These are phyloP conservation scores for Hyles vespertilio DNA, from an alignment of 1,140 invertebrate genomes.

Conservation along the genomic window DNA sequence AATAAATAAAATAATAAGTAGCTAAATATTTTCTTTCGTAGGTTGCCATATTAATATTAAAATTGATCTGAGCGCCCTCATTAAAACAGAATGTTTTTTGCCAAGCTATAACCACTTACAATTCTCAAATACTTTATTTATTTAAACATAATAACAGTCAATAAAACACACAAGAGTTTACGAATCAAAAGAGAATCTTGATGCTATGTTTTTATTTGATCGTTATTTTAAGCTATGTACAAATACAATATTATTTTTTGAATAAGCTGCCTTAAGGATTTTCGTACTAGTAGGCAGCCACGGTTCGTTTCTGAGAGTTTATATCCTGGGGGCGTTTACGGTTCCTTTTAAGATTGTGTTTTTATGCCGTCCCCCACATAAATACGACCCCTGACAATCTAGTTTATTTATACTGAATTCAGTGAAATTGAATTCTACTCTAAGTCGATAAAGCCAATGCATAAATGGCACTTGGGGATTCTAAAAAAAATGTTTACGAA, in stretches of 20 bases:
- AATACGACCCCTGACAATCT: conserved; percentile 30
- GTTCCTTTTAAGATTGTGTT: conserved; percentile 29
- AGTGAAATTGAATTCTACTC: conserved; percentile 29
- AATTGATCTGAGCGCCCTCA: too few relatives aligned
- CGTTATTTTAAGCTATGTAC: not conserved
- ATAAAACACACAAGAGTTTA: not conserved
- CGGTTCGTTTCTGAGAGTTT: conserved; percentile 10
- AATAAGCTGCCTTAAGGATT: conserved; percentile 4
- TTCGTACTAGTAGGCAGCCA: conserved; percentile 7
- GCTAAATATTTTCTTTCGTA: too few relatives aligned
- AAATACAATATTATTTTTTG: conserved; percentile 7
- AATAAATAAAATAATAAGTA: too few relatives aligned
- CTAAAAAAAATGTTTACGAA: conserved; percentile 26
- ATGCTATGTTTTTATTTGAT: not conserved
- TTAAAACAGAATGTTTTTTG: too few relatives aligned
- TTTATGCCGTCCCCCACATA: conserved; percentile 28
- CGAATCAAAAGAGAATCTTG: not conserved
- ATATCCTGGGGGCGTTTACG: conserved; percentile 25
- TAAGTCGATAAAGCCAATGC: conserved; percentile 22
- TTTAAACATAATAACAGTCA: too few relatives aligned
- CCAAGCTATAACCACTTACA: too few relatives aligned
- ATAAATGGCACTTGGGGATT: conserved; percentile 20
- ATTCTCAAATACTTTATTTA: too few relatives aligned
- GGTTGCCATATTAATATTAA: too few relatives aligned
- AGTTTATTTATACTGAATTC: conserved; percentile 31